Evolutionary conservation across 2,797 vertebrate species (phyloP).

Genomic region (Enteromius trimaculatus): DNA sequence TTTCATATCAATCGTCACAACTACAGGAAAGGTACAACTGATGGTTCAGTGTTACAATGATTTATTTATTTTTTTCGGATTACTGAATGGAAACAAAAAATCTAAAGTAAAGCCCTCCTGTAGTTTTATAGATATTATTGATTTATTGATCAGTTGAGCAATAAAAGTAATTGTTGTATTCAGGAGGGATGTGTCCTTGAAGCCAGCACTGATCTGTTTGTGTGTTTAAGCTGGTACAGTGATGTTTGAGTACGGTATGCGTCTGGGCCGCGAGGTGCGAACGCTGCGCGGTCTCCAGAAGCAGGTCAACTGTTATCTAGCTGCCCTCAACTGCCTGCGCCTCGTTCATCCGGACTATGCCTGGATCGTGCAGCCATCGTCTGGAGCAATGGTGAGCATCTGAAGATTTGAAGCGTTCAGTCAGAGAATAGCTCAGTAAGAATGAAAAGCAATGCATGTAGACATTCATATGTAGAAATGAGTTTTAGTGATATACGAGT

Average conservation of each 20-base stretch:
- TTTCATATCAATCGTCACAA: slow-evolving; percentile 96
- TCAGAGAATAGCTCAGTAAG: not conserved
- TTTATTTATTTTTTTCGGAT: too few species aligned
- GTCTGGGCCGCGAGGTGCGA: slow-evolving; percentile 90
- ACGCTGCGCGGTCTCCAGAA: slow-evolving; percentile 89
- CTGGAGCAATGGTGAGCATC: slow-evolving; percentile 81
- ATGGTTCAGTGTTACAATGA: too few species aligned
- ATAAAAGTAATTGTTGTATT: not conserved
- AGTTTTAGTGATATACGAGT: not conserved
- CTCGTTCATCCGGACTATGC: slow-evolving; percentile 91
- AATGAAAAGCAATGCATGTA: too few species aligned
- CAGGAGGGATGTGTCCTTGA: not conserved
- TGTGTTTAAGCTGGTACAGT: slow-evolving; percentile 84
- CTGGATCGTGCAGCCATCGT: slow-evolving; percentile 91
- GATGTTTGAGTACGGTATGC: slow-evolving; percentile 95
- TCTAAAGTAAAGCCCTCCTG: too few species aligned
- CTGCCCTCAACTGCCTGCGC: slow-evolving; percentile 90
- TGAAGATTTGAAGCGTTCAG: too few species aligned
- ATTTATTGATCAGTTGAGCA: too few species aligned
- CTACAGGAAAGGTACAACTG: slow-evolving; percentile 89
- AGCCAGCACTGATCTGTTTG: not conserved
- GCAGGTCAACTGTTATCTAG: slow-evolving; percentile 92
- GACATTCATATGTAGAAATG: too few species aligned
- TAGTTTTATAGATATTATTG: too few species aligned
- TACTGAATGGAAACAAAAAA: too few species aligned